Percentiles rank a stretch among this genome's conserved stretches.
Evolutionary conservation across 2,113 vertebrate genomes (phyloP).

Genomic region (Apaloderma vittatum): DNA sequence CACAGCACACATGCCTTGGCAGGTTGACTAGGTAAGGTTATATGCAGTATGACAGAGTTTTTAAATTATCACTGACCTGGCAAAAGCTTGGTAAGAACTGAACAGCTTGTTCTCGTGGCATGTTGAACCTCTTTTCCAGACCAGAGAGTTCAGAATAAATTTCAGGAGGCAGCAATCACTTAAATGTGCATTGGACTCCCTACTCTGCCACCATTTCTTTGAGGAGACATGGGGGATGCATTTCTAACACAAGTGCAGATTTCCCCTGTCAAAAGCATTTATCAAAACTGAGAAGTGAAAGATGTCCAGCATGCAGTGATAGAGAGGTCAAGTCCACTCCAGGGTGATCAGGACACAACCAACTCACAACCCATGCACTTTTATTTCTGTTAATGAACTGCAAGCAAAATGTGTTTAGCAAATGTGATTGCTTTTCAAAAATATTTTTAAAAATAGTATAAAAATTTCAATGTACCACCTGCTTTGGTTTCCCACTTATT

Average conservation of each 20-base stretch:
- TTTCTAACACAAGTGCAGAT: background rate
- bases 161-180: conserved; percentile 13
- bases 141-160: background rate
- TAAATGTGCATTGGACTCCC: background rate
- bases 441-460: background rate
- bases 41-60: background rate
- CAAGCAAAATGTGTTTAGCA: background rate
- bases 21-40: background rate
- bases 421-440: background rate
- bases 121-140: background rate
- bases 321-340: background rate
- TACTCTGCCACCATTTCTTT: background rate
- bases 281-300: background rate
- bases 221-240: background rate
- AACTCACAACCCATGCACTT: rapidly evolving
- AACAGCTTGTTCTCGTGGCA: background rate
- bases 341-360: background rate
- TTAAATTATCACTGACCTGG: background rate
- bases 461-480: background rate
- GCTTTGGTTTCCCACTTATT: background rate
- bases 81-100: background rate
- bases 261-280: background rate
- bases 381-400: background rate
- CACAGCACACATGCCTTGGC: background rate
- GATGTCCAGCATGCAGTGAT: background rate